Base-by-base conservation (phyloP, 2,888 invertebrate species). In the Phyllotreta striolata region DNA sequence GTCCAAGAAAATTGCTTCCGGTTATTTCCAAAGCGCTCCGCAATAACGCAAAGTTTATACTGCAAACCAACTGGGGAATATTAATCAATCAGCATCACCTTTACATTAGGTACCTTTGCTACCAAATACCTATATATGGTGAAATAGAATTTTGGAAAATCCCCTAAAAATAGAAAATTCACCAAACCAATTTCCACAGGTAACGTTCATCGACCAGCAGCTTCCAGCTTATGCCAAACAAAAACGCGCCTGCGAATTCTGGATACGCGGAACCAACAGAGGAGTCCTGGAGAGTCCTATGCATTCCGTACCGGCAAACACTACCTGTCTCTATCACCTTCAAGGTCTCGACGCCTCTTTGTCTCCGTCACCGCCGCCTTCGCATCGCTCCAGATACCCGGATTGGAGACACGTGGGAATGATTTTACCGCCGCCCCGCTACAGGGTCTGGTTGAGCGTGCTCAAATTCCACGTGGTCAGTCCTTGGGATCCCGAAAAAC, bases 281-380 rank as follows among this genome's bases (percentile, higher is more conserved):
- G 94, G 94, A n/a, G 83, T 92, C 4, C 78, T 94, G 52, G 91
- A 93, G 73, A 93, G 92, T 76, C 94, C 95, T 0, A 86, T 89
- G 71, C 95, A 95, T 82, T 91, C 94, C 3, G 81, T 95, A 68
- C 91, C 95, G 0, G 91, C 93, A 0, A 95, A 95, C 79, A 94
- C 92, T 24, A 95, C 94, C 6, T 95, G 95, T 78, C 86, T 93
- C 14, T 95, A 95, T 79, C 93, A 93, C 79, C 87, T 95, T 77
- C 87, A 89, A 71, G 88, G 87, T 40, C 86, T 87, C 74, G 88
- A 87, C 78, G 85, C 87, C 13, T 84, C 86, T 0, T 77, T 81
- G 5, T 80, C 81, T 0, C 78, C 82, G 1, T 80, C 82, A 0
- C 81, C 82, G 0, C 84, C 87, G 9, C 87, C 87, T 0, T 46